Percentiles rank a stretch among this genome's conserved stretches.
These are phyloP conservation scores for Tryphoninae sp. DNA, from an alignment of 2,888 invertebrate genomes.

Conservation along the genomic window DNA sequence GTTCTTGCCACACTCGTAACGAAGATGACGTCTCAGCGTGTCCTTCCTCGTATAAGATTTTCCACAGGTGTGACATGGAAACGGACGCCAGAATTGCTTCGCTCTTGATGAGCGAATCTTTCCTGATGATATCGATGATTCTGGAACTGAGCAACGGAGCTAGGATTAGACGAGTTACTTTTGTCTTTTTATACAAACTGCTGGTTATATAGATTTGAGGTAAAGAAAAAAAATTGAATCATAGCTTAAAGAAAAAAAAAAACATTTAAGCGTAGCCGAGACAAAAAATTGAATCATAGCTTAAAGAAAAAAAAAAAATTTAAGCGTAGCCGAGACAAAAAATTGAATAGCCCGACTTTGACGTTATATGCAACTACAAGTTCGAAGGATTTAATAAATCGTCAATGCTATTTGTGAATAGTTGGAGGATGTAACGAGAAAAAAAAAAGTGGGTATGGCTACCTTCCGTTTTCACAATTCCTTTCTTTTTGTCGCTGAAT, in stretches of 20 bases:
- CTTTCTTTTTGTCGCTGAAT: not conserved
- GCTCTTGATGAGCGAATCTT: slow-evolving; percentile 47
- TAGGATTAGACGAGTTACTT: slow-evolving; percentile 40
- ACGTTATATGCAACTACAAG: slow-evolving; percentile 16
- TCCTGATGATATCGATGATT: slow-evolving; percentile 32
- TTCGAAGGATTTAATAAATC: not conserved
- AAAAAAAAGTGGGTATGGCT: not conserved
- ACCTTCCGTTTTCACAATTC: not conserved
- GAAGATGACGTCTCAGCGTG: slow-evolving; percentile 88
- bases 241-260: too few species aligned
- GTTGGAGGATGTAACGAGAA: not conserved
- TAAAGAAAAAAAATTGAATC: too few species aligned
- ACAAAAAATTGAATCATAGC: not conserved
- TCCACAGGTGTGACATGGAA: slow-evolving; percentile 72
- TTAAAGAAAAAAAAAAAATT: too few species aligned
- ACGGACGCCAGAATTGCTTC: slow-evolving; percentile 63
- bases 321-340: not conserved
- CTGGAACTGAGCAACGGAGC: slow-evolving; percentile 57
- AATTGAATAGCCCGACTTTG: slow-evolving; percentile 1
- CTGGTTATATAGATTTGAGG: too few species aligned
- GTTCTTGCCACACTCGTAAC: slow-evolving; percentile 89
- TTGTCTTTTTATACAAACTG: not conserved
- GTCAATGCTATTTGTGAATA: not conserved
- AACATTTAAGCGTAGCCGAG: not conserved
- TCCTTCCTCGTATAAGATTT: slow-evolving; percentile 83